Percentiles rank a stretch among this genome's conserved stretches.
These are phyloP conservation scores for Heteromyza rotundicornis DNA, from an alignment of 2,888 invertebrate genomes.

Conservation along the genomic window DNA sequence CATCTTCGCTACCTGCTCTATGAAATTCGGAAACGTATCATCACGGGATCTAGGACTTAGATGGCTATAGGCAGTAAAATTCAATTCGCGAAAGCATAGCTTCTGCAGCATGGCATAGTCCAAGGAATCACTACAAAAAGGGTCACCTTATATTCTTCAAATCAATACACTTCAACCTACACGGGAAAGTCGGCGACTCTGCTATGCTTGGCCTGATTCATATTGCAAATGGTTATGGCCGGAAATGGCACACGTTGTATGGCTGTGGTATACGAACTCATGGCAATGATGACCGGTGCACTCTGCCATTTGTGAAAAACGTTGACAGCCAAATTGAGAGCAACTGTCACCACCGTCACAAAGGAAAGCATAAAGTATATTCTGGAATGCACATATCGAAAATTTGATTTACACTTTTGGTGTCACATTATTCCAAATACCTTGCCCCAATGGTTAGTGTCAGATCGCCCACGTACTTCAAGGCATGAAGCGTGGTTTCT, in stretches of 20 bases:
- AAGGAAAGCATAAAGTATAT: slow-evolving; percentile 77
- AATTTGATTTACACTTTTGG: too few relatives aligned
- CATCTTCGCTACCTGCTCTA: too few relatives aligned
- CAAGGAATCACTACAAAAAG: slow-evolving; percentile 73
- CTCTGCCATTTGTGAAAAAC: slow-evolving; percentile 75
- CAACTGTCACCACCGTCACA: slow-evolving; percentile 68
- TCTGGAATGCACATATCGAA: too few relatives aligned
- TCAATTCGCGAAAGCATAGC: slow-evolving; percentile 39
- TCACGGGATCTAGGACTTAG: slow-evolving; percentile 25
- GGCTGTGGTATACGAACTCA: slow-evolving; percentile 72
- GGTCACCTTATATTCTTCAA: too few relatives aligned
- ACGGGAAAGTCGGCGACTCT: slow-evolving; percentile 33
- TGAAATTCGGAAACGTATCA: slow-evolving; percentile 44
- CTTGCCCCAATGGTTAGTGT: slow-evolving; percentile 42
- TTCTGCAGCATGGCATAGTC: slow-evolving; percentile 57
- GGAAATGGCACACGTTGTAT: slow-evolving; percentile 79
- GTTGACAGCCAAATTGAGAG: slow-evolving; percentile 73
- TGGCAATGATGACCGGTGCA: slow-evolving; percentile 77
- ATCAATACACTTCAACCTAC: slow-evolving; percentile 38
- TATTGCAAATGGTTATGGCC: slow-evolving; percentile 82
- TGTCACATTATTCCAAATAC: too few relatives aligned
- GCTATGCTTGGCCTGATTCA: slow-evolving; percentile 76
- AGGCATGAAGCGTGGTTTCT: slow-evolving; percentile 74
- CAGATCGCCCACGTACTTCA: slow-evolving; percentile 71
- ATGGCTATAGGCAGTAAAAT: slow-evolving; percentile 37